phyloP scores from a whole-genome alignment of 2,113 vertebrate genomes.

The Tupaia chinensis region DNA sequence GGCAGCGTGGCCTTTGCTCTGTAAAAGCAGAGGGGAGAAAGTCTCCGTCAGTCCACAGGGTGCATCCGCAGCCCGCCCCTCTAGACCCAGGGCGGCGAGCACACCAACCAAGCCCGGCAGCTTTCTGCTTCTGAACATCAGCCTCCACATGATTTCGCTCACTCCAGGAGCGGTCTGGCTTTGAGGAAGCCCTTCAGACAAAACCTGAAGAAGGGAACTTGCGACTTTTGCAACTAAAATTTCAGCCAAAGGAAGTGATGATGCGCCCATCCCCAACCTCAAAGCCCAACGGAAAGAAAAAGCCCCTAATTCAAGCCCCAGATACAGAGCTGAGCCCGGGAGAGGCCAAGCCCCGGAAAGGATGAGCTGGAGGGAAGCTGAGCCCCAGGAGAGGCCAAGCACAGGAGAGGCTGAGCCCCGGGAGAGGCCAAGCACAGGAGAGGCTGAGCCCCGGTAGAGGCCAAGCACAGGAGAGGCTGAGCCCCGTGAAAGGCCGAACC shows the following conservation, averaged over 20 bases:
- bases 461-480: no score
- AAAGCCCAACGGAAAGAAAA: constrained; percentile 49
- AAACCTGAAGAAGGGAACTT: constrained; percentile 48
- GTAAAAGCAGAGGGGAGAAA: background rate
- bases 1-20: constrained; percentile 4
- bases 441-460: no score
- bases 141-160: constrained; percentile 52
- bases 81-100: accelerated
- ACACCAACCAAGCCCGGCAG: background rate
- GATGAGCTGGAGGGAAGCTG: no score
- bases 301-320: background rate
- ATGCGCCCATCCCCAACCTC: constrained; percentile 43
- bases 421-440: no score
- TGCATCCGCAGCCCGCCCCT: accelerated
- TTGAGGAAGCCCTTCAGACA: background rate
- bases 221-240: constrained; percentile 35
- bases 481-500: no score
- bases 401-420: no score
- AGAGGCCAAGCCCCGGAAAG: no score
- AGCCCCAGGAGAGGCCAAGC: no score
- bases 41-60: background rate
- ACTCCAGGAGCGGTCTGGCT: background rate
- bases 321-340: background rate
- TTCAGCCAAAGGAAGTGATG: constrained; percentile 71
- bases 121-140: constrained; percentile 68